Conservation (phyloP, 2,888 invertebrate species). For the Caenorhabditis panamensis region DNA sequence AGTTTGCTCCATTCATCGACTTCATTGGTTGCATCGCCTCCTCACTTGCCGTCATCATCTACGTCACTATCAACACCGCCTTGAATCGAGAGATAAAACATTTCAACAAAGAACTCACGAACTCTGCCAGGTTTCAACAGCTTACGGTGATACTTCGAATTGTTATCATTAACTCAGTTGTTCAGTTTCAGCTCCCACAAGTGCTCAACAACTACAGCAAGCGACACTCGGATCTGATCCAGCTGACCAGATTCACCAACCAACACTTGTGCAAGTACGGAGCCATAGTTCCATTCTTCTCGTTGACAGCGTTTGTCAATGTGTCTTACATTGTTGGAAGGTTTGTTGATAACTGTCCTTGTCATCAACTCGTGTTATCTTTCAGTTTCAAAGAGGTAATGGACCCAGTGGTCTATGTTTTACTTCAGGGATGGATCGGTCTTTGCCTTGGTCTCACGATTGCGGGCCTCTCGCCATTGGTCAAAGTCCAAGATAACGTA, state of each 20-base stretch:
- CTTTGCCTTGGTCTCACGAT: conserved; percentile 34
- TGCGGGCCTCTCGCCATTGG: conserved; percentile 26
- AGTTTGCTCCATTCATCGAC: conserved; percentile 52
- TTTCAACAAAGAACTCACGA: conserved; percentile 60
- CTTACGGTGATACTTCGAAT: conserved; percentile 15
- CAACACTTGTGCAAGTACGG: conserved; percentile 39
- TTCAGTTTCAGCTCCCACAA: conserved; percentile 52
- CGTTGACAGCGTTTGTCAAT: conserved; percentile 37
- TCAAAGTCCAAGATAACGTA: conserved; percentile 52
- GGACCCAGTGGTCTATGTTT: conserved; percentile 13
- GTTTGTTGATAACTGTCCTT: neutral
- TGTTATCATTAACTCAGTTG: neutral
- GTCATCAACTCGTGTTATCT: neutral
- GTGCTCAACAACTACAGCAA: conserved; percentile 58
- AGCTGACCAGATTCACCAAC: conserved; percentile 46
- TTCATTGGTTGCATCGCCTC: conserved; percentile 54
- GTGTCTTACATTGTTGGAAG: conserved; percentile 35
- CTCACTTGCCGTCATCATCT: conserved; percentile 45
- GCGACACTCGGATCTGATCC: conserved; percentile 60
- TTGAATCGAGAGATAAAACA: conserved; percentile 55
- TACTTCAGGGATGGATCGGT: conserved; percentile 30
- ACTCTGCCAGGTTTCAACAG: conserved; percentile 59
- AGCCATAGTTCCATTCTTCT: conserved; percentile 48
- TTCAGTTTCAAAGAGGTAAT: conserved; percentile 26
- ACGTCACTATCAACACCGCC: conserved; percentile 47